phyloP scores from a whole-genome alignment of 35 echinoderm and acorn worm species.

The Lytechinus pictus region DNA sequence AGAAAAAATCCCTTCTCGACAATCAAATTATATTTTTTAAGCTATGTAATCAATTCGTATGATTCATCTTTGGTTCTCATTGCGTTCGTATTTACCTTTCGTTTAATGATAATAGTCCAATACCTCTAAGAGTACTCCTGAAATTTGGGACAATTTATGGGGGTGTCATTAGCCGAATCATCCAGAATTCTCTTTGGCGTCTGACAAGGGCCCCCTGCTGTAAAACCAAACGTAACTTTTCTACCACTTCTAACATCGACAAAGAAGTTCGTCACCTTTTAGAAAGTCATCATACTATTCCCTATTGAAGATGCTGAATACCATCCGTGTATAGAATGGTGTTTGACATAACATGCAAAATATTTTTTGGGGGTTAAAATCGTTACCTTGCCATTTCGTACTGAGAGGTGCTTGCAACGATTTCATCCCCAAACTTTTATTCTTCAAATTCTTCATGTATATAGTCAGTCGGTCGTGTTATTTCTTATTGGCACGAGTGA shows the following conservation, averaged over 20 bases:
- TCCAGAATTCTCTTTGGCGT: not conserved
- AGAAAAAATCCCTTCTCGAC: not conserved
- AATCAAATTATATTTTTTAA: not conserved
- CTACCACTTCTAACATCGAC: not conserved
- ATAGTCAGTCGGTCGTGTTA: too few species aligned
- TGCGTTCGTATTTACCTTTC: conserved; percentile 1
- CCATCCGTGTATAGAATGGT: too few species aligned
- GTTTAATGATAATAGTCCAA: not conserved
- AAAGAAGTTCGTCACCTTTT: not conserved
- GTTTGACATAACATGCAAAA: too few species aligned
- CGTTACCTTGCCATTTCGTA: too few species aligned
- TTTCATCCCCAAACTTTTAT: too few species aligned
- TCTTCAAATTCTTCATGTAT: too few species aligned
- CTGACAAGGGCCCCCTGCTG: not conserved
- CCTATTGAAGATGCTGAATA: too few species aligned
- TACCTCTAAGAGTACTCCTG: not conserved
- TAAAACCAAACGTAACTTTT: not conserved
- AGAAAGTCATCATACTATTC: not conserved
- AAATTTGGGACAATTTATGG: not conserved
- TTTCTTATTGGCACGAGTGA: not conserved
- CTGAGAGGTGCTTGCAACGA: too few species aligned
- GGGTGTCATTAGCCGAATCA: not conserved
- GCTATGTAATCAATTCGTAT: not conserved
- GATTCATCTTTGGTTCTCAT: not conserved
- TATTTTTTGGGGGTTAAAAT: too few species aligned